Evolutionary conservation across 1,140 invertebrate genomes (phyloP), one percentile per base, ranked within the genome.

Genomic region (Penaeus indicus): DNA sequence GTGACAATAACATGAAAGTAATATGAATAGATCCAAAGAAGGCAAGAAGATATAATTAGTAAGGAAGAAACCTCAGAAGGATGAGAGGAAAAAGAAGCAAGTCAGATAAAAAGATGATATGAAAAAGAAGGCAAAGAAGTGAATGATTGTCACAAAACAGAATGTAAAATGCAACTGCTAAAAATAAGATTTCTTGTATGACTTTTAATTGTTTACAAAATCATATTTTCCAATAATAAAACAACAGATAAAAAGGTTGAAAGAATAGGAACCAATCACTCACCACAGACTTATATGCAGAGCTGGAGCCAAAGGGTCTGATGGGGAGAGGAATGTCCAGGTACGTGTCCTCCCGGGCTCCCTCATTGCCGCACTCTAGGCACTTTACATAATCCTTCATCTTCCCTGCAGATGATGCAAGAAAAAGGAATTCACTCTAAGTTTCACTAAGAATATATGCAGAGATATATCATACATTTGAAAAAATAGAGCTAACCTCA

Each of bases 301-400:
- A 94, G 85, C 93, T 95, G 91, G 95, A 96, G 63, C 96, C 97
- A 93, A 97, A 98, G 27, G 96, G 96, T 91, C 96, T 94, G 42
- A 98, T 96, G 27, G 97, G 97, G 82, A 98, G 93, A 11, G 97
- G 96, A 86, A 98, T 97, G 93, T 98, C 97, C 21, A 97, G 93
- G 92, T 97, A 98, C 16, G 96, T 96, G 92, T 97, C 97, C 92
- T 96, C 95, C 80, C 96, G 94, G 19, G 95, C 95, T 93, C 97
- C 98, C 92, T 97, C 97, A 75, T 95, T 96, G 38, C 95, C 94
- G 94, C 97, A 98, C 93, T 97, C 96, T 62, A 97, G 92, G 93
- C 97, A 98, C 93, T 97, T 97, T 8, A 98, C 97, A 92, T 97
- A 98, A 93, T 98, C 97, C 85, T 96, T 96, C 95, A 98, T 96